These are phyloP conservation scores for Ethmia dodecea DNA, from an alignment of 2,888 invertebrate genomes.

Conservation along the genomic window DNA sequence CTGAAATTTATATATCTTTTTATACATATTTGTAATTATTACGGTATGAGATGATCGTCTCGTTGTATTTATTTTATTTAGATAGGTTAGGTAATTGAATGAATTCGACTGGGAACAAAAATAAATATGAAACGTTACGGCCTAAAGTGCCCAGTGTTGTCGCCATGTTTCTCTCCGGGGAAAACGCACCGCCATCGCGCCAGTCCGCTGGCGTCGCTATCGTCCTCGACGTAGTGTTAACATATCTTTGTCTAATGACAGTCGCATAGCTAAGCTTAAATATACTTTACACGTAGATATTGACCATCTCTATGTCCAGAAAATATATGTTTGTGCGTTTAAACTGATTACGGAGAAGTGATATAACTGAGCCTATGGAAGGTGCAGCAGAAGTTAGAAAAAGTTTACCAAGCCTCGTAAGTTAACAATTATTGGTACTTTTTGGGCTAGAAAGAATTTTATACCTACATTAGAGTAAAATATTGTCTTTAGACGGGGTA, in stretches of 20 bases:
- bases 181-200: background rate
- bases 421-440: no score
- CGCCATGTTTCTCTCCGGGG: conserved; percentile 20
- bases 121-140: conserved; percentile 58
- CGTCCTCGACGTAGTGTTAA: conserved; percentile 35
- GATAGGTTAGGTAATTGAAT: conserved; percentile 68
- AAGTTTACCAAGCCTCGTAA: conserved; percentile 26
- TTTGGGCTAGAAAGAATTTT: no score
- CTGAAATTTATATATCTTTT: conserved; percentile 75
- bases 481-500: conserved; percentile 26
- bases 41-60: conserved; percentile 53
- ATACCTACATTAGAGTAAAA: background rate
- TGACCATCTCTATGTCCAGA: conserved; percentile 34
- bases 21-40: conserved; percentile 74
- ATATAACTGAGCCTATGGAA: conserved; percentile 38
- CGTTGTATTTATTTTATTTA: conserved; percentile 71
- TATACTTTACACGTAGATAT: conserved; percentile 36
- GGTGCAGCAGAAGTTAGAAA: conserved; percentile 28
- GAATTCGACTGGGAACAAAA: conserved; percentile 70
- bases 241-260: conserved; percentile 53
- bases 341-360: conserved; percentile 34
- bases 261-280: conserved; percentile 34
- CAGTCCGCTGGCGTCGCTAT: conserved; percentile 19
- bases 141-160: conserved; percentile 52
- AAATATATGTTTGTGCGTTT: conserved; percentile 32